Conservation (phyloP, 30 jellyfish, hydroid and myxozoan genomes). For the Rhopilema esculentum region DNA sequence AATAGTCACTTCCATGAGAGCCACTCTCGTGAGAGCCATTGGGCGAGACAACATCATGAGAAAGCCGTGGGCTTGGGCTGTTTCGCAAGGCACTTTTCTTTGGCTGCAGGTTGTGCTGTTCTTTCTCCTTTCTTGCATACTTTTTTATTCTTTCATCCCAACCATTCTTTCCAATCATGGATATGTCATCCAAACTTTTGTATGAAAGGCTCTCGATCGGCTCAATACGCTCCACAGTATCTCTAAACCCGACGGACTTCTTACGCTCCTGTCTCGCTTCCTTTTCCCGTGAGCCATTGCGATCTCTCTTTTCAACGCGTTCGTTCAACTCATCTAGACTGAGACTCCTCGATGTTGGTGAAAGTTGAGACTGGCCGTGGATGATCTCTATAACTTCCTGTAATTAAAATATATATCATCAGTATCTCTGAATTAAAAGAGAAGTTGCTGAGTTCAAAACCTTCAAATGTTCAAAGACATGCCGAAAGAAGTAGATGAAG, state of each 20-base stretch:
- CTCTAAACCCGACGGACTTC: constrained; percentile 72
- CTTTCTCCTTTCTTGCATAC: constrained; percentile 2
- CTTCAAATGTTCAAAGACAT: neutral
- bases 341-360: constrained; percentile 45
- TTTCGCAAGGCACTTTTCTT: constrained; percentile 66
- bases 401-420: neutral
- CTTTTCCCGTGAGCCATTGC: constrained; percentile 6
- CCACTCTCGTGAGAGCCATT: neutral
- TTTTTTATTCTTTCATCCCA: constrained; percentile 47
- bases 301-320: neutral
- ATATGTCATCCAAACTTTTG: constrained; percentile 61
- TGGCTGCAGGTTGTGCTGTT: constrained; percentile 2
- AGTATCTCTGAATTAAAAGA: neutral
- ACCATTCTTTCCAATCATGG: constrained; percentile 60
- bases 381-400: constrained; percentile 8
- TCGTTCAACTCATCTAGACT: constrained; percentile 62
- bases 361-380: constrained; percentile 4
- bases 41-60: neutral
- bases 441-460: neutral
- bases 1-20: neutral
- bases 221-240: constrained; percentile 67
- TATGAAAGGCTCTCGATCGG: constrained; percentile 19
- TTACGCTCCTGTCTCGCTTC: constrained; percentile 23
- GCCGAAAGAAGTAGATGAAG: too few relatives aligned
- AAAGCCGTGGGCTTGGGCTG: constrained; percentile 60